Conservation (phyloP, 2,113 vertebrate genomes). For the Platichthys flesus region DNA sequence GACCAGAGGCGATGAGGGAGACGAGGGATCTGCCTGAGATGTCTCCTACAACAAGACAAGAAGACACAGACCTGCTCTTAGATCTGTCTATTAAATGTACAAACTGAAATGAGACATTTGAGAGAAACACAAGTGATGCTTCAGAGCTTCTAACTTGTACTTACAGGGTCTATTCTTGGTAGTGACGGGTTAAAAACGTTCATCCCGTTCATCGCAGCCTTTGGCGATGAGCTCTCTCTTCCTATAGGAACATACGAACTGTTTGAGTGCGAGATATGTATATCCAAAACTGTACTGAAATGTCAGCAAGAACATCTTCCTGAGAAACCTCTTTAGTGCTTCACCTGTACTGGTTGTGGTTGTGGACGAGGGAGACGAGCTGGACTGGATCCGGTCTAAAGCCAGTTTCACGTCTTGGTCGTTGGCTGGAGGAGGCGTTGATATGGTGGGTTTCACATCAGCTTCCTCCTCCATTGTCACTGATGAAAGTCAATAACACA, state of each 20-base stretch:
- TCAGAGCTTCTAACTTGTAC: background rate
- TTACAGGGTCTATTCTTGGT: conserved; percentile 33
- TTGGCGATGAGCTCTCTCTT: conserved; percentile 39
- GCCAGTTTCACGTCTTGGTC: conserved; percentile 6
- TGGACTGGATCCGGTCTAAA: conserved; percentile 17
- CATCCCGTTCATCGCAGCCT: conserved; percentile 52
- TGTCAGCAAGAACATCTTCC: too few relatives aligned
- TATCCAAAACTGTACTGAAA: too few relatives aligned
- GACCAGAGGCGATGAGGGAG: conserved; percentile 85
- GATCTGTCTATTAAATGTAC: background rate
- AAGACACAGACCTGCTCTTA: background rate
- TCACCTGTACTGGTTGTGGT: conserved; percentile 42
- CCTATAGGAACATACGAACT: conserved; percentile 22
- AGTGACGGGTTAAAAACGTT: conserved; percentile 45
- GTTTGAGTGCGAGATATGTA: background rate
- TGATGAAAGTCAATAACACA: background rate
- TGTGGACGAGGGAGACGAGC: conserved; percentile 25
- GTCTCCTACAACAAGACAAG: conserved; percentile 19
- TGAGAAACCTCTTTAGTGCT: too few relatives aligned
- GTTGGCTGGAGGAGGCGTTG: background rate
- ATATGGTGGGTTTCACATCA: conserved; percentile 46
- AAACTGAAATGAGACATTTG: background rate
- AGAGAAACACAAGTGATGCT: too few relatives aligned
- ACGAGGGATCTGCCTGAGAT: conserved; percentile 57
- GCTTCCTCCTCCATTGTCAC: conserved; percentile 2